Percentiles rank a stretch among this genome's conserved stretches.
These are phyloP conservation scores for Oryzias melastigma DNA, from an alignment of 2,113 vertebrate genomes.

Conservation along the genomic window DNA sequence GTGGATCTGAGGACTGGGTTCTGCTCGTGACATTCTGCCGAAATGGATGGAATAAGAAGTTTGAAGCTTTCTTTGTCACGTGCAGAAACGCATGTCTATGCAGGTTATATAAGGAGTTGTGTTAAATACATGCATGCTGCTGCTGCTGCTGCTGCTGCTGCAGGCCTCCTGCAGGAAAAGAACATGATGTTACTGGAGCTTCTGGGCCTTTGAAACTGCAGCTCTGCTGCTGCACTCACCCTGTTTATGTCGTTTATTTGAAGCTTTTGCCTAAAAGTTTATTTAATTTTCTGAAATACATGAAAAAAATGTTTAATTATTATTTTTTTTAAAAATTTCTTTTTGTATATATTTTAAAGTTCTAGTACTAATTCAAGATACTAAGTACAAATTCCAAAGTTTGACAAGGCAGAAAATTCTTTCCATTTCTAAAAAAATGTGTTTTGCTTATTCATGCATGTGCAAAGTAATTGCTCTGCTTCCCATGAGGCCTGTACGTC, in stretches of 20 bases:
- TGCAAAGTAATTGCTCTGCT: background rate
- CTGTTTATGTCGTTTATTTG: too few relatives aligned
- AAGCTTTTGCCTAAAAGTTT: too few relatives aligned
- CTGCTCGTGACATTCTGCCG: background rate
- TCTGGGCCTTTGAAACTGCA: slow-evolving; percentile 14
- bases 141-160: slow-evolving; percentile 14
- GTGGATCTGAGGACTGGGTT: background rate
- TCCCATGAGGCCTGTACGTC: too few relatives aligned
- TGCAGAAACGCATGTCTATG: background rate
- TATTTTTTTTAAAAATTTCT: too few relatives aligned
- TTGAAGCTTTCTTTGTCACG: background rate
- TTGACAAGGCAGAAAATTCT: too few relatives aligned
- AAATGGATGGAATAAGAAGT: rapidly evolving
- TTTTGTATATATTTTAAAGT: too few relatives aligned
- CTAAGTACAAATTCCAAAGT: too few relatives aligned
- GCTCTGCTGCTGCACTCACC: slow-evolving; percentile 8
- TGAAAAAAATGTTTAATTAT: too few relatives aligned
- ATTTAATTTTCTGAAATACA: too few relatives aligned
- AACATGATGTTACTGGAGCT: slow-evolving; percentile 62
- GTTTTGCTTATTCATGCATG: background rate
- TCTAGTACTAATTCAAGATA: too few relatives aligned
- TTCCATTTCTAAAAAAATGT: too few relatives aligned
- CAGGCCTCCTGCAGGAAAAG: slow-evolving; percentile 46
- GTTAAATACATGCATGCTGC: slow-evolving; percentile 21
- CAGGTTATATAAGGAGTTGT: slow-evolving; percentile 7